phyloP scores from a whole-genome alignment of 2,113 vertebrate species.

The Eublepharis macularius region DNA sequence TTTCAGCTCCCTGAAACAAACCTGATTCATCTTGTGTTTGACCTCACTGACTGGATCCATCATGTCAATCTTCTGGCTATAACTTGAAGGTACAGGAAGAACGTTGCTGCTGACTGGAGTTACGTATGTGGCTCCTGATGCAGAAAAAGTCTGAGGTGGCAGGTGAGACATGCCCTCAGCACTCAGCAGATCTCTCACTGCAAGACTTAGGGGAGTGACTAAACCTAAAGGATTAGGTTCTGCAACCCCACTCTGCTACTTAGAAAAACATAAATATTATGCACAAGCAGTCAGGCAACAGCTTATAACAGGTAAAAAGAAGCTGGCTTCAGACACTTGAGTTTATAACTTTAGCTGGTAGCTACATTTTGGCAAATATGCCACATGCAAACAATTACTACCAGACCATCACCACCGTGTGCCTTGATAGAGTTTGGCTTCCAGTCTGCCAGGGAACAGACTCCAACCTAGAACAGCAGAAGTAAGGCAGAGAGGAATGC shows the following conservation, averaged over 20 bases:
- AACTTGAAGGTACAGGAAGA: slow-evolving; percentile 54
- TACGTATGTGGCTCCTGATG: slow-evolving; percentile 44
- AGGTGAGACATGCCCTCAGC: slow-evolving; percentile 64
- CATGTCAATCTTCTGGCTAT: slow-evolving; percentile 58
- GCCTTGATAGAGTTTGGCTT: no score
- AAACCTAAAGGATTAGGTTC: slow-evolving; percentile 58
- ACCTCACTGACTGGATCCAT: slow-evolving; percentile 64
- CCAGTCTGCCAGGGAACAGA: no score
- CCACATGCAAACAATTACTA: no score
- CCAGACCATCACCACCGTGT: no score
- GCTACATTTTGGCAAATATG: no score
- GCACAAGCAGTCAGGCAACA: slow-evolving; percentile 24
- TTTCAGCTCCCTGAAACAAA: slow-evolving; percentile 67
- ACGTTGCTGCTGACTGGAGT: slow-evolving; percentile 45
- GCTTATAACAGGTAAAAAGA: slow-evolving; percentile 12
- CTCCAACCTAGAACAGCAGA: no score
- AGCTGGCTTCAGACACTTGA: not conserved
- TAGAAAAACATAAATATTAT: slow-evolving; percentile 43
- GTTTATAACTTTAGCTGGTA: not conserved
- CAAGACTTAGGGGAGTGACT: slow-evolving; percentile 53
- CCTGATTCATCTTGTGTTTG: slow-evolving; percentile 63
- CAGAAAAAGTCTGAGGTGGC: slow-evolving; percentile 58
- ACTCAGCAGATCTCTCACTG: slow-evolving; percentile 52
- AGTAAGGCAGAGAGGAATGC: no score
- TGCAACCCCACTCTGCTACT: slow-evolving; percentile 51